Evolutionary conservation across 2,797 vertebrate species (phyloP).

Genomic region (Takifugu rubripes): DNA sequence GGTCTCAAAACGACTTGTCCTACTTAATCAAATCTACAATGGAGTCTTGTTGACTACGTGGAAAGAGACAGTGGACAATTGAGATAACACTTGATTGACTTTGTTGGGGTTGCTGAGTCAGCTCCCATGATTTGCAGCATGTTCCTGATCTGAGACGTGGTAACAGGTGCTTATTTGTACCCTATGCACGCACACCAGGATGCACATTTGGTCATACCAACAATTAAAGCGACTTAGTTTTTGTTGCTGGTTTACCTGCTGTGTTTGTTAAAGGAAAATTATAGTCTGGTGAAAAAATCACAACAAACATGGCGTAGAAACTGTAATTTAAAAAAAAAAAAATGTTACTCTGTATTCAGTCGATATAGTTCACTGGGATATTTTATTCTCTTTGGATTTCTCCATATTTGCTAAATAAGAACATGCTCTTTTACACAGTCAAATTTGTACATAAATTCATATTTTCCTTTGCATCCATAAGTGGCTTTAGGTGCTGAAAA

Average conservation of each 20-base stretch:
- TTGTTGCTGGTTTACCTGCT: conserved; percentile 21
- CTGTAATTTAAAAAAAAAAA: background rate
- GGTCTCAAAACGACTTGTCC: conserved; percentile 17
- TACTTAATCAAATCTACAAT: conserved; percentile 37
- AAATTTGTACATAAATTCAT: no score
- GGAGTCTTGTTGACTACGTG: conserved; percentile 64
- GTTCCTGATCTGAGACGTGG: conserved; percentile 58
- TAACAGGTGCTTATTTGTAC: conserved; percentile 29
- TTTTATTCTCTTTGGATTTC: conserved; percentile 30
- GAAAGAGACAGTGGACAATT: conserved; percentile 55
- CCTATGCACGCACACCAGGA: conserved; percentile 8
- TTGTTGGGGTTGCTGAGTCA: conserved; percentile 45
- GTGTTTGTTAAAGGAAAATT: conserved; percentile 69
- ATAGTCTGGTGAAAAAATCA: conserved; percentile 72
- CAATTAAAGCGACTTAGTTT: conserved; percentile 61
- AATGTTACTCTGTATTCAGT: background rate
- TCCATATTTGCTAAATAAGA: no score
- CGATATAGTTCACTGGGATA: background rate
- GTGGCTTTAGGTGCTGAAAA: no score
- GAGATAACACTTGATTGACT: conserved; percentile 64
- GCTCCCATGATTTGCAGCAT: conserved; percentile 44
- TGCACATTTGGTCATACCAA: conserved; percentile 40
- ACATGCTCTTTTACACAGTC: no score
- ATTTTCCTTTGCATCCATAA: no score
- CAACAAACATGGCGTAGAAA: conserved; percentile 55